Evolutionary conservation across 30 jellyfish, hydroid and myxozoan species (phyloP).

Genomic region (Catostylus mosaicus): DNA sequence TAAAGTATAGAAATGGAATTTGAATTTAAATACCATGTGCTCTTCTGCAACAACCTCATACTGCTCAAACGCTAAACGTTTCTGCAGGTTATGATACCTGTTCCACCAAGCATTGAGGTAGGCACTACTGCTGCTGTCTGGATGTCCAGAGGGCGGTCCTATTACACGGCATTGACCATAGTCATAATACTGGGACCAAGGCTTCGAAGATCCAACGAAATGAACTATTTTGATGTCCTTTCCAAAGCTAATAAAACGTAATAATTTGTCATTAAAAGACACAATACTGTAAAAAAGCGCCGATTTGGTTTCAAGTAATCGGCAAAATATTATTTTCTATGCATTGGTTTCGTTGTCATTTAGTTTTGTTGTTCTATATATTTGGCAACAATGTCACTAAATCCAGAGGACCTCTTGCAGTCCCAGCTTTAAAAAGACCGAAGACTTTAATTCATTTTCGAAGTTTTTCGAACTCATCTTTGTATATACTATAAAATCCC

Average conservation of each 20-base stretch:
- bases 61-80: background rate
- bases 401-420: no score
- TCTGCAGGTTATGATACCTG: constrained; percentile 32
- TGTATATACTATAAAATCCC: no score
- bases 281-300: background rate
- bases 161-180: constrained; percentile 30
- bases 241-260: constrained; percentile 59
- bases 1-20: no score
- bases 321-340: background rate
- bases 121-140: constrained; percentile 3
- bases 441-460: no score
- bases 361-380: no score
- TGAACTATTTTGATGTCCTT: constrained; percentile 77
- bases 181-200: constrained; percentile 82
- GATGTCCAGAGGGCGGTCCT: background rate
- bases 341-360: background rate
- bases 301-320: background rate
- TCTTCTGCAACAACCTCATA: background rate
- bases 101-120: constrained; percentile 85
- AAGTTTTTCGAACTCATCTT: no score
- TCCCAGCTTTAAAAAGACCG: no score
- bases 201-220: constrained; percentile 80
- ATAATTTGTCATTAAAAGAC: background rate
- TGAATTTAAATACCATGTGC: no score
- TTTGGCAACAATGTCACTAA: no score